phyloP scores from a whole-genome alignment of 2,113 vertebrate genomes.

The Acrocephalus arundinaceus region DNA sequence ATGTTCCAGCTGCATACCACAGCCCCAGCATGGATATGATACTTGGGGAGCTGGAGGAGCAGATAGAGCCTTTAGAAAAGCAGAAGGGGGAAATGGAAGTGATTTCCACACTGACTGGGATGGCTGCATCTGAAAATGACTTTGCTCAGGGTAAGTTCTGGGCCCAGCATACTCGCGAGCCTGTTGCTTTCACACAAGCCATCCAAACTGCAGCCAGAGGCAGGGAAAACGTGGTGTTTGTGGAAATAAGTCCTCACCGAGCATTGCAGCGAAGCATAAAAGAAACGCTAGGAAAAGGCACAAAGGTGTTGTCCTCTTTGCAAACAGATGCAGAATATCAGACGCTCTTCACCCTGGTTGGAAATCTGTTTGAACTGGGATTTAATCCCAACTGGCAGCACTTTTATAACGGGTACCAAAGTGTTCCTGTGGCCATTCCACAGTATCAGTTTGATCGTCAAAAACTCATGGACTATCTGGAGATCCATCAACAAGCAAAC shows the following conservation, averaged over 20 bases:
- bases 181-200: conserved; percentile 81
- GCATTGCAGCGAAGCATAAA: conserved; percentile 80
- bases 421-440: conserved; percentile 73
- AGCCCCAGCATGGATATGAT: conserved; percentile 85
- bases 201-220: conserved; percentile 59
- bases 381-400: conserved; percentile 78
- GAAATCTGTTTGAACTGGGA: conserved; percentile 82
- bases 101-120: conserved; percentile 82
- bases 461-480: conserved; percentile 72
- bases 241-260: conserved; percentile 84
- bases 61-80: conserved; percentile 57
- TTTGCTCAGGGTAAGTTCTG: conserved; percentile 81
- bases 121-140: conserved; percentile 64
- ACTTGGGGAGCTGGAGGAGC: conserved; percentile 68
- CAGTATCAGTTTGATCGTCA: conserved; percentile 81
- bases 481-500: conserved; percentile 61
- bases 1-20: conserved; percentile 82
- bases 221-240: conserved; percentile 75
- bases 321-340: conserved; percentile 75
- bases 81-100: conserved; percentile 70
- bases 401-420: conserved; percentile 76
- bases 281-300: conserved; percentile 77
- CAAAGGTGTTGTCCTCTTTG: conserved; percentile 73
- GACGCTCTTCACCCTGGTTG: conserved; percentile 67
- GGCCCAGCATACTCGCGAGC: conserved; percentile 81